Evolutionary conservation across 2,113 vertebrate species (phyloP).

Genomic region (Diphyllodes magnificus): DNA sequence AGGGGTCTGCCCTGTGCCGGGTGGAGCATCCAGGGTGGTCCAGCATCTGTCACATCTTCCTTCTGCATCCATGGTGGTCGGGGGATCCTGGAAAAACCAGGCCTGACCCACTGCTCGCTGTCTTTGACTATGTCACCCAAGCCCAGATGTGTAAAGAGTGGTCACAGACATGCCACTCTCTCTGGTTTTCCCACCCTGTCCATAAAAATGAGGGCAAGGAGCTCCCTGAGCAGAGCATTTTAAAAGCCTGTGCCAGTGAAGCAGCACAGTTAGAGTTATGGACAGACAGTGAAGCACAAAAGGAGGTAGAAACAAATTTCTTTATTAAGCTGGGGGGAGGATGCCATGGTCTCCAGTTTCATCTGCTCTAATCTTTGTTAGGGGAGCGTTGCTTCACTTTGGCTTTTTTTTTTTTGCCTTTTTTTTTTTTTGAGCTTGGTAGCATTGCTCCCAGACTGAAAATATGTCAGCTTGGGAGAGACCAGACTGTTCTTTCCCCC

Average conservation of each 20-base stretch:
- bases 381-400: rapidly evolving
- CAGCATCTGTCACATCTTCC: neutral
- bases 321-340: neutral
- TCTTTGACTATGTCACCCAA: rapidly evolving
- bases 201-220: neutral
- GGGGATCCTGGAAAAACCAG: neutral
- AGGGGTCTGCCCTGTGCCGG: neutral
- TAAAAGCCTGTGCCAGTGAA: neutral
- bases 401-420: neutral
- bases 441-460: neutral
- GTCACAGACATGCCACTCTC: neutral
- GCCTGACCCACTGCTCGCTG: rapidly evolving
- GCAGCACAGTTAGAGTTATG: neutral
- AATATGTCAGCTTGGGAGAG: neutral
- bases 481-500: neutral
- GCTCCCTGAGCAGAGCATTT: neutral
- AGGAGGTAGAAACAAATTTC: neutral
- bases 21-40: neutral
- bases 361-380: neutral
- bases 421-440: neutral
- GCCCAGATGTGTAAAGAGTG: neutral
- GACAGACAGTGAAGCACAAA: neutral
- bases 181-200: neutral
- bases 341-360: neutral
- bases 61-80: neutral